Percentiles rank a stretch among this genome's conserved stretches.
These are phyloP conservation scores for Sinodicranocentrus sp. DNA, from an alignment of 2,888 invertebrate genomes.

Conservation along the genomic window DNA sequence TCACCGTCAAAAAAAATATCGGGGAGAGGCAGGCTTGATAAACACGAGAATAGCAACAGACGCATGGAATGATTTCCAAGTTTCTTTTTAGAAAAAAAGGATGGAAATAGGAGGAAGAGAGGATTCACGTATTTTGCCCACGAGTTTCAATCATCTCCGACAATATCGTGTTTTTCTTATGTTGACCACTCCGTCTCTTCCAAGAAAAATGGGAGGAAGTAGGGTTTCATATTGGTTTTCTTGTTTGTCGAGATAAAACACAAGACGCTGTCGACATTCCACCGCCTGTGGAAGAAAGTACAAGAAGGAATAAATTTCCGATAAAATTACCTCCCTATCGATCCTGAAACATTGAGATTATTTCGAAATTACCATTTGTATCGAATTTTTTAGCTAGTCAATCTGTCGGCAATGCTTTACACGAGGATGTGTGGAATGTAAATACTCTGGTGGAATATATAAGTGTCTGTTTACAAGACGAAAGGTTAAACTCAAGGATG, in stretches of 20 bases:
- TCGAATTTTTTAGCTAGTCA: constrained; percentile 14
- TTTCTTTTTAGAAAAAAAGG: neutral
- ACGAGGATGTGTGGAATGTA: neutral
- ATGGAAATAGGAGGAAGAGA: neutral
- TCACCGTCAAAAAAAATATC: too few relatives aligned
- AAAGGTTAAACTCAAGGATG: neutral
- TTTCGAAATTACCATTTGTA: constrained; percentile 27
- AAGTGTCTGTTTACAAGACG: neutral
- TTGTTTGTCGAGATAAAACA: too few relatives aligned
- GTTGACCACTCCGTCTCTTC: constrained; percentile 5
- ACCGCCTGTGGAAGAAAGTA: too few relatives aligned
- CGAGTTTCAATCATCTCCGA: constrained; percentile 59
- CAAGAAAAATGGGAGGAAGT: neutral
- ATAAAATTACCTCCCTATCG: too few relatives aligned
- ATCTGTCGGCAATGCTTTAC: neutral
- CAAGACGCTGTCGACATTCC: too few relatives aligned
- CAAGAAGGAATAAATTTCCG: too few relatives aligned
- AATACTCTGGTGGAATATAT: neutral
- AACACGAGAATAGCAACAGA: constrained; percentile 4
- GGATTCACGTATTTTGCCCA: constrained; percentile 14
- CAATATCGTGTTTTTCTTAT: neutral
- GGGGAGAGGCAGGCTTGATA: neutral
- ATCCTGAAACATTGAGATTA: neutral
- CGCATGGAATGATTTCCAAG: neutral
- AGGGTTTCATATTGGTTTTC: too few relatives aligned